Base-by-base conservation (phyloP, 2,113 vertebrate genomes). In the Turdus rufiventris region DNA sequence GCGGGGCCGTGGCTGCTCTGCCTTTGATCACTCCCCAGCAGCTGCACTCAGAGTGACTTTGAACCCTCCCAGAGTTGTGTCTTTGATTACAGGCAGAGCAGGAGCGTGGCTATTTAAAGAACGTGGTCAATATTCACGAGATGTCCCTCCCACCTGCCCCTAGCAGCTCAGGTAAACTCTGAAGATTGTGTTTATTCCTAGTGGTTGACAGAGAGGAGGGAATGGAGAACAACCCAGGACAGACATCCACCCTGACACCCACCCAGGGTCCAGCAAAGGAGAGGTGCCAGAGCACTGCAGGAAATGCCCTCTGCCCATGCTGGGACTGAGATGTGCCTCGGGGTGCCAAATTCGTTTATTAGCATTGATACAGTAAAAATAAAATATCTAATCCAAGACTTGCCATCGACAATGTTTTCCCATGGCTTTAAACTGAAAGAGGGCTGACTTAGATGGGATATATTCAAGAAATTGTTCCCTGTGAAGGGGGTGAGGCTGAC, bases 11-110 rank as follows among this genome's bases (percentile, higher is more conserved):
- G 89, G 61, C 66, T 85, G 77, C 28, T 18, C 90, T 85, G 90
- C 82, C 93, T 96, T 91, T 95, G 90, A 94, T 93, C 90, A 63
- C 26, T 87, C 36, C 91, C 74, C 3, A 71, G 92, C 88, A 95
- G 88, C 72, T 75, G 76, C 83, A 61, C 12, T 7, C 51, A 0
- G 42, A 62, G 33, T 67, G 89, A 94, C 94, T 96, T 92, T 94
- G 73, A 94, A 82, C 66, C 4, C 90, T 36, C 45, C 48, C 66
- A 13, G 31, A 56, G 78, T 6, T 17, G 57, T 3, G 25, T 6
- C 77, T 91, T 61, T 51, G 63, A 71, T 70, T 76, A 8, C 68
- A 65, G 85, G 12, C n/a, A 28, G 87, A 88, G 60, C 36, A 92
- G 40, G 29, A 63, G 67, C 0, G 2, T 19, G 56, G 14, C 67